These are phyloP conservation scores for Siniperca knerii DNA, from an alignment of 2,113 vertebrate species.

Conservation along the genomic window DNA sequence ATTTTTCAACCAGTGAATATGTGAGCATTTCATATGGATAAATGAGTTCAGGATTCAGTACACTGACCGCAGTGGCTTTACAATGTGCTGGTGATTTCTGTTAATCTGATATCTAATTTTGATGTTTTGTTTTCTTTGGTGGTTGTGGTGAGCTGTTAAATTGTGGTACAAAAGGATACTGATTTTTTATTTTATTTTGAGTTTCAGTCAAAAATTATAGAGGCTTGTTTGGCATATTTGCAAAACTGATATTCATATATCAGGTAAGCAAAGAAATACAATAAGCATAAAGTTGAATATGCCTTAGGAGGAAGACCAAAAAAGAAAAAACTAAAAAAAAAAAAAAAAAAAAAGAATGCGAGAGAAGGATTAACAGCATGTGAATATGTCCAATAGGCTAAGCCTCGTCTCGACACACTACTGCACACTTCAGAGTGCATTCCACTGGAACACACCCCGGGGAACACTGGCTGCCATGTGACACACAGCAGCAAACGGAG, in stretches of 20 bases:
- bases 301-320: not conserved
- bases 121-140: not conserved
- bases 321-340: not conserved
- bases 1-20: not conserved
- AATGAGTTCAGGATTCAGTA: not conserved
- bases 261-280: not conserved
- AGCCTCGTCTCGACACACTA: constrained; percentile 48
- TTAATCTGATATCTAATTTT: not conserved
- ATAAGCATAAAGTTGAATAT: not conserved
- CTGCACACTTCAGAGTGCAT: constrained; percentile 64
- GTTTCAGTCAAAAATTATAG: not conserved
- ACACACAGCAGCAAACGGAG: constrained; percentile 51
- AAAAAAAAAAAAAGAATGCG: not conserved
- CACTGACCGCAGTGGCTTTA: not conserved
- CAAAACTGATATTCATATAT: not conserved
- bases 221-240: constrained; percentile 1
- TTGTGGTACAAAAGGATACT: not conserved
- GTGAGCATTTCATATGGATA: not conserved
- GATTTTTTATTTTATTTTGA: not conserved
- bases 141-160: not conserved
- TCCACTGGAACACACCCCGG: constrained; percentile 59
- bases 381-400: constrained; percentile 39
- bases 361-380: constrained; percentile 44
- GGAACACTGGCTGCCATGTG: constrained; percentile 60
- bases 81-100: not conserved